Evolutionary conservation across 2,113 vertebrate genomes (phyloP), one percentile per base, ranked within the genome.

Genomic region (Pteropus alecto): DNA sequence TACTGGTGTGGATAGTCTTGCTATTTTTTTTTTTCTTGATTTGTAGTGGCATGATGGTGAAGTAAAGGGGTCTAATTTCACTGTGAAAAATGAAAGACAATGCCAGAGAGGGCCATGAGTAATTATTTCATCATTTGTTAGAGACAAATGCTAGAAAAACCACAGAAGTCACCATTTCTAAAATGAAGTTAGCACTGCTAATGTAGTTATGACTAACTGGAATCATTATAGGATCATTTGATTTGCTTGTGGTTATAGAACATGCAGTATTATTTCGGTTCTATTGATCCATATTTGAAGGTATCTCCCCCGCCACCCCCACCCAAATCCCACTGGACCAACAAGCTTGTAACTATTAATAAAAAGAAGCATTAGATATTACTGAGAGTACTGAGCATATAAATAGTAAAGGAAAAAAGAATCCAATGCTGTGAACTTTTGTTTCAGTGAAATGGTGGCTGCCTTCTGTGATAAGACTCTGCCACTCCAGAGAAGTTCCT

Each of bases 141-240:
- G 96, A 98, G 96, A 98, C 95, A 93, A 97, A 98, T 94, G 96
- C 97, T 97, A 96, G 95, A 93, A 95, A 95, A 98, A 97, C 89
- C 95, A 98, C 95, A 48, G 65, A 97, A 98, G 91, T 93, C 95
- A 98, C 96, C 88, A 51, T 95, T 98, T 97, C 97, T 97, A 97
- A 95, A 97, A 94, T 83, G 93, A 97, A 97, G 97, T 98, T 81
- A 96, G 94, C 11, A 77, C 73, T 94, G 97, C 95, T 95, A 95
- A 95, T 70, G 94, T 87, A 90, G 95, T 83, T 96, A 97, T 77
- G 93, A 96, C 94, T 97, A 97, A 94, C 93, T 97, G 95, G 92
- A 96, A 96, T 90, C 84, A 92, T 54, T 93, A 97, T 43, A 96
- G 97, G 94, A 97, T 43, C 94, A 46, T 94, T 67, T 94, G 93